Conservation (phyloP, 2,797 vertebrate species). For the Gallinago solitaria region DNA sequence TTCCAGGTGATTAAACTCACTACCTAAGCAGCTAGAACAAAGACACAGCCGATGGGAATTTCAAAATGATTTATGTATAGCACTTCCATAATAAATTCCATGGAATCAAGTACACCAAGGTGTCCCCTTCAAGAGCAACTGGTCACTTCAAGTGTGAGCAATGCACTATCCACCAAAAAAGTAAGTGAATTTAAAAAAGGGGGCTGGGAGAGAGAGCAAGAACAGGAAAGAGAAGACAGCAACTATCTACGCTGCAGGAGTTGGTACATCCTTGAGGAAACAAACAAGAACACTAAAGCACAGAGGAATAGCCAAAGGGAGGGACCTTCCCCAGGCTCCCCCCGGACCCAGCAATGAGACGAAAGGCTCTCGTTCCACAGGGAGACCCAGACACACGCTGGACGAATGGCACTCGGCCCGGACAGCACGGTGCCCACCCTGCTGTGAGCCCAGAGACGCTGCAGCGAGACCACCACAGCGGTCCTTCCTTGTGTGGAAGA, state of each 20-base stretch:
- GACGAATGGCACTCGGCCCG: background rate
- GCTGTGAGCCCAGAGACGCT: background rate
- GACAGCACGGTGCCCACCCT: background rate
- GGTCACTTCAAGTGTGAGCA: accelerated
- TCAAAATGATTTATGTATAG: background rate
- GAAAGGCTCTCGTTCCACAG: background rate
- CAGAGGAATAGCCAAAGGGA: background rate
- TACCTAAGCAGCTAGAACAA: background rate
- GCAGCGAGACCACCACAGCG: background rate
- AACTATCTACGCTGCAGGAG: background rate
- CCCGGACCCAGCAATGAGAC: background rate
- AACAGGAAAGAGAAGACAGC: background rate
- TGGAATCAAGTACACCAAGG: background rate
- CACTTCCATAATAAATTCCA: background rate
- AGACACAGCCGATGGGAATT: background rate
- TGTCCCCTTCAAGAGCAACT: background rate
- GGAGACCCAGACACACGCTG: accelerated
- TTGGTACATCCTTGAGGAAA: background rate
- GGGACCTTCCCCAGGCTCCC: background rate
- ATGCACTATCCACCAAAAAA: background rate
- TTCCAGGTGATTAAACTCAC: background rate
- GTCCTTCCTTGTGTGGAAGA: background rate
- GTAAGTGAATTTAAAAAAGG: too few relatives aligned
- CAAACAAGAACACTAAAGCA: background rate
- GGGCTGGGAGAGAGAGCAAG: accelerated